Evolutionary conservation across 2,888 invertebrate genomes (phyloP).

Genomic region (Dioctria linearis): DNA sequence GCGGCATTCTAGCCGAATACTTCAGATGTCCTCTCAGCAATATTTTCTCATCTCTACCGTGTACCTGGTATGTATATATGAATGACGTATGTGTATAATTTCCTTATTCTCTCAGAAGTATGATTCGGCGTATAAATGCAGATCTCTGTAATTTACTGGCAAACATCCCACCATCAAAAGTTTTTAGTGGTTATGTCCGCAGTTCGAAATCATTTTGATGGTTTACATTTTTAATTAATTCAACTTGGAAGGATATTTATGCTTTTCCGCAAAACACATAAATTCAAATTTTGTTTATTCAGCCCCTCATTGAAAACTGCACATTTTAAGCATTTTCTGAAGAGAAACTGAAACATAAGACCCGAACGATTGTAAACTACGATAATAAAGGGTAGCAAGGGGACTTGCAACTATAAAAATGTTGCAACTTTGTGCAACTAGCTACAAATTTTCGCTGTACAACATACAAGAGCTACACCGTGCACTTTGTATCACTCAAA

Average conservation of each 20-base stretch:
- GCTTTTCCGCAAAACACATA: neutral
- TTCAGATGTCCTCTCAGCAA: no score
- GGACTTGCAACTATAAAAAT: neutral
- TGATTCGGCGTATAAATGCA: no score
- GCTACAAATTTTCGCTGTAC: neutral
- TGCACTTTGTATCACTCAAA: constrained; percentile 2
- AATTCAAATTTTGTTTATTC: neutral
- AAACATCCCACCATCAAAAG: no score
- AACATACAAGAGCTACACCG: neutral
- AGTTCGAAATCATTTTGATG: no score
- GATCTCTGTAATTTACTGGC: no score
- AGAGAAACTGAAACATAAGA: neutral
- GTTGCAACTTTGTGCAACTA: constrained; percentile 10
- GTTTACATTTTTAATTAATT: no score
- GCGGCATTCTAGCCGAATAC: neutral
- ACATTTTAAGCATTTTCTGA: neutral
- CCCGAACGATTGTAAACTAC: neutral
- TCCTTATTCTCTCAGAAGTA: no score
- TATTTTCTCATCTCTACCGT: no score
- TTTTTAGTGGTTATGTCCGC: no score
- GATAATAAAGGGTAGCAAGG: neutral
- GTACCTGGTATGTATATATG: neutral
- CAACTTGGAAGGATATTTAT: no score
- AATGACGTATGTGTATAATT: no score
- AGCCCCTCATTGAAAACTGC: neutral